A percentile compares a stretch with the other conserved stretches of the same genome.
Conservation (phyloP, 2,113 vertebrate genomes). For the Entelurus aequoreus region DNA sequence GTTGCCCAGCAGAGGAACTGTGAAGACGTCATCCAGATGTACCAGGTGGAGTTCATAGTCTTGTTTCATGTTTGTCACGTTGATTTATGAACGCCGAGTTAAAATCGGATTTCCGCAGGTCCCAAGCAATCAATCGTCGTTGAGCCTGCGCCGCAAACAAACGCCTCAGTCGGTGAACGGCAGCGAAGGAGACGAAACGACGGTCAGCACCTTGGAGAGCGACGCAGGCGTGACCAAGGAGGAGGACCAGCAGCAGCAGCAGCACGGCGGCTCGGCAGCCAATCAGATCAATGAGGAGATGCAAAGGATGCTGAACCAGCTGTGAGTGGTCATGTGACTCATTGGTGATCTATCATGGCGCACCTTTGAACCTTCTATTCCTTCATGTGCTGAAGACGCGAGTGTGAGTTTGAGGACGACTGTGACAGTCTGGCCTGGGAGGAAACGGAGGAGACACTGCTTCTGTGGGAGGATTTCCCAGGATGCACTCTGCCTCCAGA, state of each 20-base stretch:
- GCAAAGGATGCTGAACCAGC: slow-evolving; percentile 95
- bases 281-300: slow-evolving; percentile 93
- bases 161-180: slow-evolving; percentile 58
- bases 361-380: slow-evolving; percentile 16
- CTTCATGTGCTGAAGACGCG: slow-evolving; percentile 70
- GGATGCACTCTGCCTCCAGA: slow-evolving; percentile 85
- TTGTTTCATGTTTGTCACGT: neutral
- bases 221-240: slow-evolving; percentile 67
- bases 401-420: slow-evolving; percentile 96
- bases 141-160: slow-evolving; percentile 68
- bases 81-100: neutral
- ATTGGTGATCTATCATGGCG: neutral
- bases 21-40: slow-evolving; percentile 93
- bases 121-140: slow-evolving; percentile 62
- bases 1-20: slow-evolving; percentile 97
- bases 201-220: slow-evolving; percentile 70
- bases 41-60: slow-evolving; percentile 77
- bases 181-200: slow-evolving; percentile 68
- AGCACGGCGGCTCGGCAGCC: slow-evolving; percentile 73
- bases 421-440: slow-evolving; percentile 97
- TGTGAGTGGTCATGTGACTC: slow-evolving; percentile 74
- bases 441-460: slow-evolving; percentile 92
- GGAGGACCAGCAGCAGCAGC: slow-evolving; percentile 59
- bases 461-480: slow-evolving; percentile 97
- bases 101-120: slow-evolving; percentile 36